Percentiles rank a stretch among this genome's conserved stretches.
Evolutionary conservation across 1,140 invertebrate species (phyloP).

Genomic region (Trichonephila clavipes): DNA sequence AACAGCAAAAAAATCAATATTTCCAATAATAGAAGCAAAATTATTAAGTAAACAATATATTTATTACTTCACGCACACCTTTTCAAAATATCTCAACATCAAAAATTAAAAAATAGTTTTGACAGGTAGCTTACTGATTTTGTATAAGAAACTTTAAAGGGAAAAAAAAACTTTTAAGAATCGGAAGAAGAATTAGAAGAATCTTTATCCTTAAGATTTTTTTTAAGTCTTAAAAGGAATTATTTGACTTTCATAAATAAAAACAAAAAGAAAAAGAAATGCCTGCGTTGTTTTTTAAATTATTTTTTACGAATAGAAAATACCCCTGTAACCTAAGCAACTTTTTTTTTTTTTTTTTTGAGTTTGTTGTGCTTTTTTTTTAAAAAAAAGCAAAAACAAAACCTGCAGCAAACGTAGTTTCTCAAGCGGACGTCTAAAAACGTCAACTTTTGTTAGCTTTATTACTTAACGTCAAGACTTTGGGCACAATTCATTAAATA

Average conservation of each 20-base stretch:
- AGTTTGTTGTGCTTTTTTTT: background rate
- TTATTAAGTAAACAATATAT: too few species aligned
- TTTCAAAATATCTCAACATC: background rate
- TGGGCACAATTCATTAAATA: slow-evolving; percentile 45
- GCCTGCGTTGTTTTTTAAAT: background rate
- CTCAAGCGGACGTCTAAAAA: slow-evolving; percentile 28
- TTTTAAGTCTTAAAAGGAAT: background rate
- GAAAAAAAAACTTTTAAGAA: too few species aligned
- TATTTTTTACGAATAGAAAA: background rate
- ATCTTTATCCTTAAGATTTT: background rate
- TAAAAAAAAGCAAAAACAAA: background rate
- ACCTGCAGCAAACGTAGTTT: slow-evolving; percentile 15
- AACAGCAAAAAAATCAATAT: too few species aligned
- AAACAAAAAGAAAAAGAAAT: background rate
- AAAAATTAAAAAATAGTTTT: background rate
- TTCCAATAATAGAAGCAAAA: too few species aligned
- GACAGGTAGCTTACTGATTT: background rate
- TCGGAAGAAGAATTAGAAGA: too few species aligned
- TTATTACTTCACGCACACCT: too few species aligned
- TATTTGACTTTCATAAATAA: background rate
- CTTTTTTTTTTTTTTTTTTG: background rate
- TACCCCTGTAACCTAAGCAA: background rate
- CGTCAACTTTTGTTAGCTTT: slow-evolving; percentile 65
- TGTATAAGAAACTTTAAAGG: too few species aligned
- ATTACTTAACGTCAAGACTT: slow-evolving; percentile 59